Evolutionary conservation across 2,797 vertebrate genomes (phyloP).

Genomic region (Coreius guichenoti): DNA sequence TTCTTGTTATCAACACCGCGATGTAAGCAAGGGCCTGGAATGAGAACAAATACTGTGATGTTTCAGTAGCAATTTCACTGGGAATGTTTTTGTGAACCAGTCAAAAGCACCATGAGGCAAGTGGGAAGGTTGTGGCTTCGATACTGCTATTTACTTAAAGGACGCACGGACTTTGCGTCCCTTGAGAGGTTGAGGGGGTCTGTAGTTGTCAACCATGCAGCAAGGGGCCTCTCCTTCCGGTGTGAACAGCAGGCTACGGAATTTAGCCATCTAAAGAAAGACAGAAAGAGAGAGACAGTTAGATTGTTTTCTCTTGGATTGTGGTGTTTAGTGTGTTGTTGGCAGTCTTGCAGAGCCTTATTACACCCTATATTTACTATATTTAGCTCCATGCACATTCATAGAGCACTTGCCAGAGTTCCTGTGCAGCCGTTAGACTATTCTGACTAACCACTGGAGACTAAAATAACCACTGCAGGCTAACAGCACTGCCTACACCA

Average conservation of each 20-base stretch:
- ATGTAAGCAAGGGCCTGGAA: background rate
- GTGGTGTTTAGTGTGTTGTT: constrained; percentile 18
- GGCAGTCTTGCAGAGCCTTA: constrained; percentile 22
- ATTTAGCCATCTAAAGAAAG: constrained; percentile 83
- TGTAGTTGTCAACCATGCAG: constrained; percentile 87
- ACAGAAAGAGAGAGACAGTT: constrained; percentile 8
- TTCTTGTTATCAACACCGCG: constrained; percentile 10
- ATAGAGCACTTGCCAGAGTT: constrained; percentile 13
- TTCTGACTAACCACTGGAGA: constrained; percentile 32
- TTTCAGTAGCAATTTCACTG: constrained; percentile 12
- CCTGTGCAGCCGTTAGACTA: background rate
- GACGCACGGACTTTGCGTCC: constrained; percentile 86
- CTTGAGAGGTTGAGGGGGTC: constrained; percentile 89
- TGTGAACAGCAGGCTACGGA: constrained; percentile 84
- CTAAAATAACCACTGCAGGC: constrained; percentile 22
- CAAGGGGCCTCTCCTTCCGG: constrained; percentile 79
- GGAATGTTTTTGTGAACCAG: constrained; percentile 16
- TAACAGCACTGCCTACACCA: background rate
- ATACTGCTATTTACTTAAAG: constrained; percentile 79
- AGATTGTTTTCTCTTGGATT: constrained; percentile 20
- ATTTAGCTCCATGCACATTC: constrained; percentile 39
- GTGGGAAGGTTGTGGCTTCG: background rate
- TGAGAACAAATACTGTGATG: constrained; percentile 19
- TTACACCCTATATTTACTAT: constrained; percentile 39
- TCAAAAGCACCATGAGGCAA: constrained; percentile 16